These are phyloP conservation scores for Phyllostomus discolor DNA, from an alignment of 2,113 vertebrate species.

Conservation along the genomic window DNA sequence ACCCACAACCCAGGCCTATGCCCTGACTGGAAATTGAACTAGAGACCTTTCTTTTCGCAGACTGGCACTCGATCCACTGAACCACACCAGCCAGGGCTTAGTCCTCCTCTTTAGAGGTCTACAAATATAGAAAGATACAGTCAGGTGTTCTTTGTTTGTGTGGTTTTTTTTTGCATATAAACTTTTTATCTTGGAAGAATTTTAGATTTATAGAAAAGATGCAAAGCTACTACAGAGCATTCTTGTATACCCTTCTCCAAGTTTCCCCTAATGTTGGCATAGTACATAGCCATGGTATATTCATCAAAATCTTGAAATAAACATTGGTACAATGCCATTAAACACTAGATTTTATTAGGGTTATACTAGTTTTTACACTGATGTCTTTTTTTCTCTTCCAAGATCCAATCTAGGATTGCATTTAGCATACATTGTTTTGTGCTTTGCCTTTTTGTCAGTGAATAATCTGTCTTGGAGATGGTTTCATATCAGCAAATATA, in stretches of 20 bases:
- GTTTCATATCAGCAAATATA: not conserved
- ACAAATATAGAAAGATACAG: not conserved
- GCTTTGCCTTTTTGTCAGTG: not conserved
- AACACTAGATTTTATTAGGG: not conserved
- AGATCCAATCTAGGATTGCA: not conserved
- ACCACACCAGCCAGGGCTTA: not conserved
- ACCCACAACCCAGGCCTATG: no score
- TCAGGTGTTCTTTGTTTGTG: not conserved
- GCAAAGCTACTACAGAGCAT: not conserved
- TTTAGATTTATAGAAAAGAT: not conserved
- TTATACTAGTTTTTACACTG: not conserved
- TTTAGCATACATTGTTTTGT: not conserved
- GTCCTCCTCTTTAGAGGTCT: not conserved
- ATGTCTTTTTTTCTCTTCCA: not conserved
- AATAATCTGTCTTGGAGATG: not conserved
- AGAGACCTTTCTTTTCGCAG: no score
- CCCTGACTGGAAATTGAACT: no score
- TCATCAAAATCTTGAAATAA: not conserved
- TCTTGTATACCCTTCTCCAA: not conserved
- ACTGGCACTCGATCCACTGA: no score
- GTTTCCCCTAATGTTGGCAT: not conserved
- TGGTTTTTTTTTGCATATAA: not conserved
- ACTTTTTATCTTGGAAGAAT: not conserved
- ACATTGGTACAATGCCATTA: not conserved
- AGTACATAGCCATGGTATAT: not conserved